Evolutionary conservation across 1,140 invertebrate species (phyloP), one percentile per base, ranked within the genome.

Genomic region (Ctenoplectra terminalis): DNA sequence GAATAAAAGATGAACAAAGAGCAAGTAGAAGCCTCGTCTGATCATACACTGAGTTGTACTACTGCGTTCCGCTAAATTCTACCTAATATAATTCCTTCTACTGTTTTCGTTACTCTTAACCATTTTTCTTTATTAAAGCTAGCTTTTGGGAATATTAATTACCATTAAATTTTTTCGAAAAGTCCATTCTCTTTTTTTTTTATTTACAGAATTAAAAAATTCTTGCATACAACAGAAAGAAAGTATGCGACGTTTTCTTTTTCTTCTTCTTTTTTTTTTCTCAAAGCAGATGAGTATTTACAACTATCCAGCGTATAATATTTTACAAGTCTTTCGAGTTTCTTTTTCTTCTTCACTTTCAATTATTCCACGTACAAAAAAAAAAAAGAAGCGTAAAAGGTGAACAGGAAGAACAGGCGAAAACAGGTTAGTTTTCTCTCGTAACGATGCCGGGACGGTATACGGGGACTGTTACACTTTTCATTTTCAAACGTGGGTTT

Each of bases 361-460:
- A 11, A 8, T 17, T n/a, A 26, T 72, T 72, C 0, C 8, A 37
- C 23, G 60, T 15, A 52, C 13, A 31, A 78, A 48, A 64, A 43
- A 17, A 67, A 46, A 52, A 20, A n/a, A n/a, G n/a, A 73, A 46
- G 37, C 43, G 29, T 34, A 26, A 7, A 31, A 13, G 70, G 2
- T 26, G 46, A 64, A 61, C 15, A 15, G 43, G 37, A 43, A 43
- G 26, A 70, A 63, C 43, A 61, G n/a, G 11, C n/a, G 54, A 56
- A 60, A 34, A 61, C 46, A 20, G 61, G 29, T 52, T 20, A 15
- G 29, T 56, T 40, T 17, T 15, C 43, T 43, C 43, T 43, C 46
- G 64, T 31, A 77, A 82, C 43, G 58, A 48, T 48, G 37, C 54
- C 15, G 70, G 81, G 81, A 85, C 81, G 84, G 81, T 83, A 74